phyloP scores from a whole-genome alignment of 2,888 invertebrate genomes.

The Sepioteuthis lessoniana region DNA sequence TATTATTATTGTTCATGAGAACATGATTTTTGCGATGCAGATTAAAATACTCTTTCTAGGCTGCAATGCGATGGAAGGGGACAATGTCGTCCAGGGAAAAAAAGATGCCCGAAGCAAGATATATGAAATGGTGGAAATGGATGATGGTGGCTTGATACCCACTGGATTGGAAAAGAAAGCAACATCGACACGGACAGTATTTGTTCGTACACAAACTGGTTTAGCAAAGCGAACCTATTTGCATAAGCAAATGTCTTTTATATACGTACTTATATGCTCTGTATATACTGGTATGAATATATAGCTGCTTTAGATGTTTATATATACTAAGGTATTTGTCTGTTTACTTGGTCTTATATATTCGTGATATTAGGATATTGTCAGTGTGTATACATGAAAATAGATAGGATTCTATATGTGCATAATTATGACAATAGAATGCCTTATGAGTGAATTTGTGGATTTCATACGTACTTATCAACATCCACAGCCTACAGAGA shows the following conservation, averaged over 20 bases:
- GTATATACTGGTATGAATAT: not conserved
- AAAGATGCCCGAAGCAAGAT: not conserved
- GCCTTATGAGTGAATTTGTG: no score
- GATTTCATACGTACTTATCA: no score
- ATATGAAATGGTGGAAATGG: not conserved
- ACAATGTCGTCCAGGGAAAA: not conserved
- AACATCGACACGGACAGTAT: not conserved
- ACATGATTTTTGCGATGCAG: no score
- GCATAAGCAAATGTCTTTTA: slow-evolving; percentile 23
- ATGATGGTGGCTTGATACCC: not conserved
- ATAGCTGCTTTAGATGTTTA: not conserved
- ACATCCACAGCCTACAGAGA: no score
- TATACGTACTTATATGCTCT: not conserved
- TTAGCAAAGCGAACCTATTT: not conserved
- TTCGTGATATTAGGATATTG: no score
- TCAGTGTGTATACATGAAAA: no score
- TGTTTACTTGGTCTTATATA: no score
- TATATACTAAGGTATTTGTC: not conserved
- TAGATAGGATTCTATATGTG: no score
- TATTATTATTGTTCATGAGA: no score
- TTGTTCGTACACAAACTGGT: slow-evolving; percentile 17
- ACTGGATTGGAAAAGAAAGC: slow-evolving; percentile 7
- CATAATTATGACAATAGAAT: no score
- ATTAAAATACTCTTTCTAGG: no score
- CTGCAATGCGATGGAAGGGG: no score